Evolutionary conservation across 2,113 vertebrate genomes (phyloP), one percentile per base, ranked within the genome.

Genomic region (Apodemus sylvaticus): DNA sequence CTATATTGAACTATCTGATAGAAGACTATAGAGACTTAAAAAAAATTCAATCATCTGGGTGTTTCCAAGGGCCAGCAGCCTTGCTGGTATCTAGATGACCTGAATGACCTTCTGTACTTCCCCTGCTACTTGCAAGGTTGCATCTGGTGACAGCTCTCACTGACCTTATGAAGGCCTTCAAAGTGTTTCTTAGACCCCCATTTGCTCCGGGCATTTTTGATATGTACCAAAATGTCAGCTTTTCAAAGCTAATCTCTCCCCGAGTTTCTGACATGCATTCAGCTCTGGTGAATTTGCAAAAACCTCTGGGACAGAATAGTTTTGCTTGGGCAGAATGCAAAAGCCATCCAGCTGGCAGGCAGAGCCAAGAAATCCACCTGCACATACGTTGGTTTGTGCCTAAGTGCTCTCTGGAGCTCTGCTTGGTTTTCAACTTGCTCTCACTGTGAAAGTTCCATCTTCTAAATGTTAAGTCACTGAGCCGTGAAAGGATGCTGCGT

Each of bases 371-470:
- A 89, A 81, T 42, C 71, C 53, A 12, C 0, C 0, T 68, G 83
- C 76, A 8, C 82, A 66, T 53, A 29, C 39, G 85, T 26, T 45
- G 64, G 85, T 89, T 73, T 96, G 81, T 70, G 86, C 60, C 73
- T 94, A 89, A 96, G 85, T 62, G 76, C 90, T 96, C 81, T 89
- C 90, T 76, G 88, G 92, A 53, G 87, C 74, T 94, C 94, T 62
- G 86, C 94, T 93, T 92, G 66, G 71, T 93, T 96, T 95, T 92
- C 94, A 70, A 51, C 93, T 77, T 62, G 58, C 51, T 93, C 51
- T 83, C 45, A 64, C 88, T 94, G 48, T 64, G 93, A 64, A 93
- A 70, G 42, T 81, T 83, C 55, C 85, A 34, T 96, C 90, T 92
- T 96, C 81, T 91, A 64, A 95, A 76, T 85, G 79, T 79, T 87